Base-by-base conservation (phyloP, 1,140 invertebrate genomes). In the Bradynema listronoti region DNA sequence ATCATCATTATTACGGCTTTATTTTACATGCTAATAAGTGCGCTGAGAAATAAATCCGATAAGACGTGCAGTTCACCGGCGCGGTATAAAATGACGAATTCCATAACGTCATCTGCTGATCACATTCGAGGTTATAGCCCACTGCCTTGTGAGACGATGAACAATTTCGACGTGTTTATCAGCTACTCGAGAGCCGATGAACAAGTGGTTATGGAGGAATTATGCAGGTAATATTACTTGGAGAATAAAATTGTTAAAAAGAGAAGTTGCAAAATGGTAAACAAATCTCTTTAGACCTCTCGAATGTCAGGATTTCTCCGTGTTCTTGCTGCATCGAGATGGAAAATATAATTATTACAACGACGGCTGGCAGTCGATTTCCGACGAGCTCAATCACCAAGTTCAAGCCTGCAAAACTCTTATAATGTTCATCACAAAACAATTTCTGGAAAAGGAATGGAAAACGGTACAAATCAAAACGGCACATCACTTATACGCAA, bases 381-480 rank as follows among this genome's bases (percentile, higher is more conserved):
- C 42, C 4, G 73, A 74, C 41, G 68, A 73, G 9, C 50, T 75
- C 14, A 72, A 65, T 36, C 33, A 43, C 4, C 60, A 68, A 41
- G 61, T 75, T 58, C 42, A 72, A 4, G 42, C 57, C 4, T 51
- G 65, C 46, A 67, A 71, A 43, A 65, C 56, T 14, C 46, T 75
- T 29, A 57, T 75, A 22, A 42, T 75, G 1, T 49, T 74, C 4
- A 4, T 75, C 22, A 75, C 73, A 0, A 51, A 54, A 22, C 55
- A 59, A 29, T 75, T 75, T 59, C 45, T 77, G 27, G 62, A 66
- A 30, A 70, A 72, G 36, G 73, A 75, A 42, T 75, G 73, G 73
- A 41, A 29, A 5, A 59, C 62, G 4, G n/a, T 77, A 16, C 67
- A 71, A 49, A 69, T 75, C 43, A 68, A 66, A 49, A 76, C 67